A percentile compares a stretch with the other conserved stretches of the same genome.
Conservation (phyloP, 2,797 vertebrate species). For the Chrosomus eos region DNA sequence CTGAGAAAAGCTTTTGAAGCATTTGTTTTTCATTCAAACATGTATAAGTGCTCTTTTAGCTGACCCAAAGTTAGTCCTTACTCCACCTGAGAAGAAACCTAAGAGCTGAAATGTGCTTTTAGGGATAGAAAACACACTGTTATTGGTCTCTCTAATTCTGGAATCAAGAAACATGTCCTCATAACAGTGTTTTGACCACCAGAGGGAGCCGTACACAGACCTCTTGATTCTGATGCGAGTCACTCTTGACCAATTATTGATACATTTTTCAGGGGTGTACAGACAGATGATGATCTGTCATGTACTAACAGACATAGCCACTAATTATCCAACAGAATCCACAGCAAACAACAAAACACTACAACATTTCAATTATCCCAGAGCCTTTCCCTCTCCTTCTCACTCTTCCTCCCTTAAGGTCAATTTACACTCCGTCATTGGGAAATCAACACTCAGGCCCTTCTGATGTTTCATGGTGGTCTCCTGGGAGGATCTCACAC, state of each 20-base stretch:
- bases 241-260: slow-evolving; percentile 2
- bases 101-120: neutral
- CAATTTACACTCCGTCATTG: slow-evolving; percentile 19
- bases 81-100: neutral
- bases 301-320: neutral
- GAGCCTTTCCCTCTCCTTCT: neutral
- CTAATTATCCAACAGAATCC: neutral
- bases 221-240: neutral
- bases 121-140: neutral
- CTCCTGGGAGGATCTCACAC: slow-evolving; percentile 34
- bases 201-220: slow-evolving; percentile 30
- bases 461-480: slow-evolving; percentile 32
- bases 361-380: neutral
- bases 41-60: neutral
- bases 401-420: neutral
- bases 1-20: neutral
- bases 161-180: neutral
- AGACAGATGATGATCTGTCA: neutral
- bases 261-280: neutral
- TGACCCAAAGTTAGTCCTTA: neutral
- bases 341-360: slow-evolving; percentile 13
- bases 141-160: neutral
- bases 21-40: neutral
- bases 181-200: slow-evolving; percentile 21
- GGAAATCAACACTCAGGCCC: slow-evolving; percentile 17